Percentiles rank a stretch among this genome's conserved stretches.
These are phyloP conservation scores for Agrochola circellaris DNA, from an alignment of 2,888 invertebrate species.

Conservation along the genomic window DNA sequence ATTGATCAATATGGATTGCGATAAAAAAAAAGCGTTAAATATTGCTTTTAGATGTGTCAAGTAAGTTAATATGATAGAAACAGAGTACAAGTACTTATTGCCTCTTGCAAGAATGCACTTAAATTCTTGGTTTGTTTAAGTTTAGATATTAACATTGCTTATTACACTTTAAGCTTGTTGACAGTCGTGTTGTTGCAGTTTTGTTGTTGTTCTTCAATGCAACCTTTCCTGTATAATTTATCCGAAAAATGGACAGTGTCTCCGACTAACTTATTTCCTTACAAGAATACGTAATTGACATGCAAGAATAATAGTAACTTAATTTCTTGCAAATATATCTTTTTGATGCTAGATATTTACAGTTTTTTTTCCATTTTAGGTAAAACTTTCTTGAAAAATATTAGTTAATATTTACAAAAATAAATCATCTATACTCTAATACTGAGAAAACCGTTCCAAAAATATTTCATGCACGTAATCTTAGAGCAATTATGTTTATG, in stretches of 20 bases:
- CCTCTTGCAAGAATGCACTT: neutral
- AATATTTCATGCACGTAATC: conserved; percentile 25
- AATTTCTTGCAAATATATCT: neutral
- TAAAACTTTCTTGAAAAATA: neutral
- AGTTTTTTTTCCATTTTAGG: neutral
- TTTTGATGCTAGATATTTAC: conserved; percentile 4
- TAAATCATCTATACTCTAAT: neutral
- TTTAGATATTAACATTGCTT: neutral
- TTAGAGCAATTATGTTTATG: conserved; percentile 5
- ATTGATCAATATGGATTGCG: neutral
- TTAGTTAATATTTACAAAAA: conserved; percentile 21
- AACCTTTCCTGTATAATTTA: neutral
- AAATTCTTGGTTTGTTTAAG: neutral
- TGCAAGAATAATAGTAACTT: conserved; percentile 55
- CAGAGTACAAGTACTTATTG: neutral
- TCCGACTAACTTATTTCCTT: neutral
- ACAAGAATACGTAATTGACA: neutral
- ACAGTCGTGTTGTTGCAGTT: neutral
- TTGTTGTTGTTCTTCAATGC: neutral
- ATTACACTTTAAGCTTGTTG: too few species aligned
- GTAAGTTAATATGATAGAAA: neutral
- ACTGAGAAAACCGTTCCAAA: conserved; percentile 7
- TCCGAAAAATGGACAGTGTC: neutral
- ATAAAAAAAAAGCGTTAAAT: neutral
- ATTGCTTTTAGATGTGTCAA: neutral